Percentiles rank a stretch among this genome's conserved stretches.
phyloP scores from a whole-genome alignment of 2,113 vertebrate species.

The Phyllostomus discolor region DNA sequence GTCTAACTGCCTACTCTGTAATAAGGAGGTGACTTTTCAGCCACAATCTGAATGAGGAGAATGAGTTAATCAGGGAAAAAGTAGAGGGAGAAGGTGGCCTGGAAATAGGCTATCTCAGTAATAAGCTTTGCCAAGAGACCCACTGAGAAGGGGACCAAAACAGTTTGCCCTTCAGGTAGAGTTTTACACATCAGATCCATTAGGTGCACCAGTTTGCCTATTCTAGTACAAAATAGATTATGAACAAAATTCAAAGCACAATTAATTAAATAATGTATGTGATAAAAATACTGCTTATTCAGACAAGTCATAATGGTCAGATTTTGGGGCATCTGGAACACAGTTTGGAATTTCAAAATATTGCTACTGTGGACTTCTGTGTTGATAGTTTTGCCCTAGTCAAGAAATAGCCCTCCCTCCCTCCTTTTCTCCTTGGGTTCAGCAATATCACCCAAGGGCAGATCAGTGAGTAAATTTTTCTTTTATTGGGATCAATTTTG shows the following conservation, averaged over 20 bases:
- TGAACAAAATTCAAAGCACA: not conserved
- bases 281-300: not conserved
- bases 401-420: not conserved
- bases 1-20: not conserved
- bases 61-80: not conserved
- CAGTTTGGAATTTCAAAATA: not conserved
- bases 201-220: not conserved
- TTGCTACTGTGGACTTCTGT: not conserved
- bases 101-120: not conserved
- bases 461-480: slow-evolving; percentile 11
- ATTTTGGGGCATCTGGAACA: not conserved
- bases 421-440: not conserved
- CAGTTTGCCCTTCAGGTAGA: not conserved
- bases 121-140: not conserved
- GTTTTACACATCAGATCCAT: not conserved
- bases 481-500: slow-evolving; percentile 15
- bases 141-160: not conserved
- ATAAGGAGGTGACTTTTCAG: not conserved
- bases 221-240: not conserved
- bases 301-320: not conserved
- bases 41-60: not conserved
- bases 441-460: not conserved
- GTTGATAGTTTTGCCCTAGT: not conserved
- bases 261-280: not conserved
- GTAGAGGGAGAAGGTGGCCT: not conserved